Evolutionary conservation across 2,888 invertebrate species (phyloP), one percentile per base, ranked within the genome.

Genomic region (Zygogramma bicolorata): DNA sequence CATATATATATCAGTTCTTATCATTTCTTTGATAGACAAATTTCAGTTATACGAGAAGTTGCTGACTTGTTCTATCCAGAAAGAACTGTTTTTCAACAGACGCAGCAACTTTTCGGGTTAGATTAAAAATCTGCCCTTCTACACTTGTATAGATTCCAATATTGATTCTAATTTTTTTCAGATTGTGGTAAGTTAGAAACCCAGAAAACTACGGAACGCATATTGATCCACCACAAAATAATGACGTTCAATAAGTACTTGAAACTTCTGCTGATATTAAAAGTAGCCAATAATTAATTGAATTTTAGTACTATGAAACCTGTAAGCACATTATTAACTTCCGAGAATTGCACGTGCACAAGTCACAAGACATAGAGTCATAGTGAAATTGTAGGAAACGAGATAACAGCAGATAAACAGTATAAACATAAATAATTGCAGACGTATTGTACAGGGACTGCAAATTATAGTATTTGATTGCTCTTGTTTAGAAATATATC

Each of bases 401-500:
- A 53, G 53, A 53, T 53, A 53, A 53, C 25, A 53, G 53, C 53
- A 53, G 27, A 53, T 53, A 53, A 53, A 53, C 53, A 5, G 27
- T 27, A 53, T 53, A 27, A 53, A n/a, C 53, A 53, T 53, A 27
- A 53, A 53, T 27, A 53, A 6, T 53, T 2, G 22, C 53, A n/a
- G 53, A 27, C 27, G 53, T 27, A 53, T 53, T 27, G 53, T 53
- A 53, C 53, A 53, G 25, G 53, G n/a, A 27, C 53, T 53, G 53
- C 53, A 53, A 53, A 53, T 53, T 53, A 53, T 53, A 8, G 7
- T 53, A 53, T 53, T 53, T 53, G 22, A 53, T 53, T 53, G 53
- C 53, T 53, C 27, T 53, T 53, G 53, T 27, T 53, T n/a, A 53
- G 53, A n/a, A 27, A 53, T 53, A 53, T 53, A 53, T 53, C 53